Evolutionary conservation across 2,113 vertebrate species (phyloP).

Genomic region (Cyrtonyx montezumae): DNA sequence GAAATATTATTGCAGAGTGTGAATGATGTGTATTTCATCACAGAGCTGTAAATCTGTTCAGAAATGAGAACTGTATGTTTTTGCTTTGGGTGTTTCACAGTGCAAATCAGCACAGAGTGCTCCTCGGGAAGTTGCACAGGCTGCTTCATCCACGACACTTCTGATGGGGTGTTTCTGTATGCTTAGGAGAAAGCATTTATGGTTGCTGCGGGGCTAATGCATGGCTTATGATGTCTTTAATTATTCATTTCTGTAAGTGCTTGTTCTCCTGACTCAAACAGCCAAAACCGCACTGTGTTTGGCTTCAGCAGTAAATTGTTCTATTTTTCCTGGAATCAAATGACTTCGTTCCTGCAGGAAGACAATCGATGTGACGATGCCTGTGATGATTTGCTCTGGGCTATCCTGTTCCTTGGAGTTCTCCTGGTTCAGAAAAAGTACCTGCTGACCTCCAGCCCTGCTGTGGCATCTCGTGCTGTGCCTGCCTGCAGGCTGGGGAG

Average conservation of each 20-base stretch:
- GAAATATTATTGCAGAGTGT: not conserved
- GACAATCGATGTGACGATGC: not conserved
- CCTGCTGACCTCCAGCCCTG: fast-evolving
- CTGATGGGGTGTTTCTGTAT: not conserved
- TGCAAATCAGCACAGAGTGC: not conserved
- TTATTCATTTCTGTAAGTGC: constrained; percentile 14
- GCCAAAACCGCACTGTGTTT: not conserved
- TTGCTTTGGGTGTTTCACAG: not conserved
- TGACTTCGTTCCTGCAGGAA: not conserved
- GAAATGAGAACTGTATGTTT: not conserved
- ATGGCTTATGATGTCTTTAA: not conserved
- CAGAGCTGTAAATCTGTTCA: not conserved
- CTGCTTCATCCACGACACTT: fast-evolving
- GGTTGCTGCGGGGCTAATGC: not conserved
- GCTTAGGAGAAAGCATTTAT: not conserved
- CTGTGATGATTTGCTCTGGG: not conserved
- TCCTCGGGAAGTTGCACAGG: not conserved
- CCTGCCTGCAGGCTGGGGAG: not conserved
- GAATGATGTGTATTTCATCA: not conserved
- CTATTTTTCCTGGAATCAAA: not conserved
- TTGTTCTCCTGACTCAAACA: not conserved
- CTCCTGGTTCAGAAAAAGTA: not conserved
- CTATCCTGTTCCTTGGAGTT: not conserved
- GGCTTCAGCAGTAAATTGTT: not conserved
- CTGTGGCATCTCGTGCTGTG: not conserved